A percentile compares a stretch with the other conserved stretches of the same genome.
Evolutionary conservation across 2,797 vertebrate genomes (phyloP).

Genomic region (Potorous gilbertii): DNA sequence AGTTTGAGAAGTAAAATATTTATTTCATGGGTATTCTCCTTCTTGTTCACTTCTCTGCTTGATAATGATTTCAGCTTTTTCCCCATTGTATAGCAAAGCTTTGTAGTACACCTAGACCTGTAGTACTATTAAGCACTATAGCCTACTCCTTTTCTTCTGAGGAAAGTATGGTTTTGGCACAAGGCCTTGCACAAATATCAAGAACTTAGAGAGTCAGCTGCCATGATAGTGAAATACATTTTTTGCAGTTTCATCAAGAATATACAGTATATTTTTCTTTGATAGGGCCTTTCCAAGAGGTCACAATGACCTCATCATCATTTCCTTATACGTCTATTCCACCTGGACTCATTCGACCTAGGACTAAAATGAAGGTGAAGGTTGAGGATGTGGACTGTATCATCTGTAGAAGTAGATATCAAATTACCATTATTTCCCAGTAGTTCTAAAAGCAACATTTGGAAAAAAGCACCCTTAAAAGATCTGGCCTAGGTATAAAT

Average conservation of each 20-base stretch:
- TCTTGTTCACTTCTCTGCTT: not conserved
- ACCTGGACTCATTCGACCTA: not conserved
- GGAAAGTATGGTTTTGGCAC: not conserved
- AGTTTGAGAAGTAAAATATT: not conserved
- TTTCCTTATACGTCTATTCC: not conserved
- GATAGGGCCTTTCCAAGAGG: not conserved
- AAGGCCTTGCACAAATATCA: not conserved
- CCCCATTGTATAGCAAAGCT: not conserved
- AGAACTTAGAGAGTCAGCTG: not conserved
- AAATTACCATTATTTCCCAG: not conserved
- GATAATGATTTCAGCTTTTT: not conserved
- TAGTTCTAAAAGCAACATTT: not conserved
- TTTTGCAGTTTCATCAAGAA: not conserved
- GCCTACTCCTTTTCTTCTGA: not conserved
- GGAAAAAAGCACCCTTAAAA: not conserved
- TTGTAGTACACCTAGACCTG: not conserved
- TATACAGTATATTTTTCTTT: not conserved
- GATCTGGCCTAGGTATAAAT: not conserved
- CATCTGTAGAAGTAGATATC: not conserved
- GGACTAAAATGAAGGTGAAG: not conserved
- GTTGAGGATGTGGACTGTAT: not conserved
- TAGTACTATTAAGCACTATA: not conserved
- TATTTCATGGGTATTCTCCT: not conserved
- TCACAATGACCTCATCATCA: not conserved
- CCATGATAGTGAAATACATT: not conserved